These are phyloP conservation scores for Sardina pilchardus DNA, from an alignment of 2,113 vertebrate genomes.

Conservation along the genomic window DNA sequence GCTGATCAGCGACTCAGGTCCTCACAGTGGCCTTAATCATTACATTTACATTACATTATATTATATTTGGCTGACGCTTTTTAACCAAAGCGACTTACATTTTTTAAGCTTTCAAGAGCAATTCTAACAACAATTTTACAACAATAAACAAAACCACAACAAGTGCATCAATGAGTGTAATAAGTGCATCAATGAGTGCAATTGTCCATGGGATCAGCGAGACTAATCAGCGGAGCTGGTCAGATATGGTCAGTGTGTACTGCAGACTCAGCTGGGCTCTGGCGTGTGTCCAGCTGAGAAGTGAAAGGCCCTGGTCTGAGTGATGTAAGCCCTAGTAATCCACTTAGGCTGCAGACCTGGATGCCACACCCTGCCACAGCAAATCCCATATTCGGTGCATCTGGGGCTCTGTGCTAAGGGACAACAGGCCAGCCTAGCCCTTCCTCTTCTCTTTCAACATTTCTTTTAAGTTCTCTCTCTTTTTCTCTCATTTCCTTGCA, in stretches of 20 bases:
- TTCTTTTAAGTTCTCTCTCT: background rate
- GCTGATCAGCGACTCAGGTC: background rate
- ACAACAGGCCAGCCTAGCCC: background rate
- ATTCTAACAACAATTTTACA: too few relatives aligned
- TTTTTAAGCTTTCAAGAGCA: too few relatives aligned
- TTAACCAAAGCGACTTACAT: too few relatives aligned
- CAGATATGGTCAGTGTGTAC: background rate
- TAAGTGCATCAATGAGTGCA: too few relatives aligned
- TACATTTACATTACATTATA: too few relatives aligned
- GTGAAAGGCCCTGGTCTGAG: background rate
- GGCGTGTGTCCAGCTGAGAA: conserved; percentile 48
- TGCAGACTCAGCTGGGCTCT: background rate
- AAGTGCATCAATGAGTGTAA: too few relatives aligned
- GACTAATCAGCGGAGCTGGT: background rate
- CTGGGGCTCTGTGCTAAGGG: background rate
- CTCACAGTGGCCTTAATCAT: background rate
- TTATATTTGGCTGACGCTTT: too few relatives aligned
- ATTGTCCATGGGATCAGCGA: too few relatives aligned
- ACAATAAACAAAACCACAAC: too few relatives aligned
- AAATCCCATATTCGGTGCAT: background rate
- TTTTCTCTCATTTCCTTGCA: background rate
- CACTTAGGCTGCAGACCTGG: conserved; percentile 59
- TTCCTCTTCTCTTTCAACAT: background rate
- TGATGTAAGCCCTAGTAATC: conserved; percentile 67
- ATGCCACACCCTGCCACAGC: background rate